phyloP scores from a whole-genome alignment of 2,797 vertebrate species.

The Enteromius trimaculatus region DNA sequence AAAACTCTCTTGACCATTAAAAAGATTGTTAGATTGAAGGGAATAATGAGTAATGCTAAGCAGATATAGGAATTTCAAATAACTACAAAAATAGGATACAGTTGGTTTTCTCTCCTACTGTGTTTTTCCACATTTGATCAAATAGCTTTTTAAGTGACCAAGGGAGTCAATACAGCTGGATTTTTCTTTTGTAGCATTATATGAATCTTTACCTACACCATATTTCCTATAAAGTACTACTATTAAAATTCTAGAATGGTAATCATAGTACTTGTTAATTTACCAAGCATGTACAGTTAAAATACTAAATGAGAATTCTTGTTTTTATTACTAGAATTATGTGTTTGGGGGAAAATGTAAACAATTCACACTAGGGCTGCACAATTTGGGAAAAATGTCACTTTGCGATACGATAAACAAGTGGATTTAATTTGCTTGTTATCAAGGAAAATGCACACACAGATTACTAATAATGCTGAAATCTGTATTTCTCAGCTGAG shows the following conservation, averaged over 20 bases:
- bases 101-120: background rate
- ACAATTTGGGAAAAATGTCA: too few species aligned
- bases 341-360: background rate
- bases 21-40: background rate
- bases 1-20: background rate
- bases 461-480: too few species aligned
- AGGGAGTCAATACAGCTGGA: background rate
- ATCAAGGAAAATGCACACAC: too few species aligned
- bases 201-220: background rate
- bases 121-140: background rate
- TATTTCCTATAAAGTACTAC: background rate
- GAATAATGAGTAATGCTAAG: background rate
- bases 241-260: background rate
- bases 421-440: too few species aligned
- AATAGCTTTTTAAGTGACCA: background rate
- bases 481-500: too few species aligned
- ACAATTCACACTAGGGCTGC: too few species aligned
- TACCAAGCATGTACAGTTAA: background rate
- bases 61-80: background rate
- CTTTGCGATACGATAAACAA: too few species aligned
- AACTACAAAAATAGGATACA: background rate
- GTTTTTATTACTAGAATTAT: background rate
- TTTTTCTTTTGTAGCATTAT: background rate
- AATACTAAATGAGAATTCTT: background rate
- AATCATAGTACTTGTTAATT: background rate